Base-by-base conservation (phyloP, 2,888 invertebrate genomes). In the Sarcophaga rosellei region DNA sequence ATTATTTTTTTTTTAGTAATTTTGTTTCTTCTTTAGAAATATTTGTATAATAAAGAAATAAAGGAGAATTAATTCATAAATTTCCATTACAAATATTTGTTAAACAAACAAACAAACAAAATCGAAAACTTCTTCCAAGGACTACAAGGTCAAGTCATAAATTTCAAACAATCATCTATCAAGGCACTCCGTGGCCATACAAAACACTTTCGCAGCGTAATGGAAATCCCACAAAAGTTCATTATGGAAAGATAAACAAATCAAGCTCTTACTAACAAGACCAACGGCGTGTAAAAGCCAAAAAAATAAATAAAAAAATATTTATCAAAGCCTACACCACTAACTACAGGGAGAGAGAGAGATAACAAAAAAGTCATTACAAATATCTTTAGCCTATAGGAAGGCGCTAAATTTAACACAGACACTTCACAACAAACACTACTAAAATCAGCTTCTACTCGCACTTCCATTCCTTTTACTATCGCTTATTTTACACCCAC, bases 361-460 rank as follows among this genome's bases (percentile, higher is more conserved):
- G 35, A 81, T 81, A 81, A 81, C 81, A 75, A 63, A 81, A 53
- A 75, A 35, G 70, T 81, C 75, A 75, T 81, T 81, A 81, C 69
- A 81, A 81, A 62, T 69, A 81, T 75, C 75, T 81, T 81, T 35
- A 70, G 74, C 69, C 75, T 69, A 70, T n/a, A 75, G 70, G 53
- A 69, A 70, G 81, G 81, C 75, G 81, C 75, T 75, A 75, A 75
- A 44, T 63, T 70, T 75, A 81, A 75, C 75, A 81, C 81, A 79
- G 53, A 47, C 74, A 63, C 17, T 63, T 17, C 53, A 65, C 15
- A 53, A 53, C 12, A 53, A 53, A 76, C 44, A 63, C 44, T 62
- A 59, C 45, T 45, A 20, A 61, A 17, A n/a, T 15, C 17, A n/a
- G 47, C 57, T 65, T 44, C 5, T 44, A 59, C 15, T 15, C 15